Evolutionary conservation across 2,797 vertebrate species (phyloP), one percentile per base, ranked within the genome.

Genomic region (Urocyon cinereoargenteus): DNA sequence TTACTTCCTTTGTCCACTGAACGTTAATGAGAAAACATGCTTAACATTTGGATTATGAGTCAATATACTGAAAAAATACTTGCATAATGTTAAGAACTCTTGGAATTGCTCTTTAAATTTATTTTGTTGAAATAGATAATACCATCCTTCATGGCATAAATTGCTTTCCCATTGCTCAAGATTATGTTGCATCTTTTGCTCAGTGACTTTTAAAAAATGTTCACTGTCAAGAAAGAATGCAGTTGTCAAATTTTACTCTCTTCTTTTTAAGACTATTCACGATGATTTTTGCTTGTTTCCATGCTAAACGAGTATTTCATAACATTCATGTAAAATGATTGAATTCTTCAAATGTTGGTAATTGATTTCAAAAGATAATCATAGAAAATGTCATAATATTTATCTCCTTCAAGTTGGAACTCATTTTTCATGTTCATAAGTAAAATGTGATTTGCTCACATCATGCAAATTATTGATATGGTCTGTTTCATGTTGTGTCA

Each of bases 341-440:
- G n/a, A 86, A 49, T 85, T 96, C 45, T 86, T 93, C 2, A 84
- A 36, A 36, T 10, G 13, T 86, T 79, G 66, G 83, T 49, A 78
- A 78, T 22, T 78, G 13, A 59, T 96, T 49, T 91, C 5, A 66
- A 78, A 64, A 91, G 36, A 53, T 49, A 82, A 31, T 86, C 66
- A 87, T 73, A 19, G 21, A 24, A 79, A 89, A 16, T 89, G 55
- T 45, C 57, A 16, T 53, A 72, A 82, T 64, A 59, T 78, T 78
- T 72, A 86, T 24, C 86, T 21, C 70, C 6, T 78, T 89, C 21
- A 86, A 45, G 75, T 68, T 3, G 9, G 49, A 96, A 79, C 68
- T 90, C 79, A 3, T 85, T 97, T 97, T 85, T 93, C n/a, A 49
- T 93, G 49, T 93, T 64, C 18, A 36, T 61, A 59, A 93, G 34